phyloP scores from a whole-genome alignment of 2,888 invertebrate genomes.

The Acronicta leporina region DNA sequence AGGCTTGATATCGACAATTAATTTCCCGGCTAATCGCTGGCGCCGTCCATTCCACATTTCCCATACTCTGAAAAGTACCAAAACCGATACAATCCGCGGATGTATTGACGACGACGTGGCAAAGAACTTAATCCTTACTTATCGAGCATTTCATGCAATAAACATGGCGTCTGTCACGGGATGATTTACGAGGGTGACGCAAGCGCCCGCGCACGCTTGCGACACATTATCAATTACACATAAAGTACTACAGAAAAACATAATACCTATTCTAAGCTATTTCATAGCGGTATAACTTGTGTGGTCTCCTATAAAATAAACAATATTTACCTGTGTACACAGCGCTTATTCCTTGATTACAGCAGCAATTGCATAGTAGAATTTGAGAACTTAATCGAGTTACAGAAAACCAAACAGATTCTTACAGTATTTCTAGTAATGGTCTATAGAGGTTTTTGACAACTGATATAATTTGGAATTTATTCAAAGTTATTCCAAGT shows the following conservation, averaged over 20 bases:
- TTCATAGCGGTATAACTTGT: constrained; percentile 9
- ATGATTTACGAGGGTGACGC: constrained; percentile 55
- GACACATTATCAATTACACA: constrained; percentile 20
- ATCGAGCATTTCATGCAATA: constrained; percentile 43
- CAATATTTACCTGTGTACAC: not conserved
- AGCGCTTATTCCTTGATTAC: not conserved
- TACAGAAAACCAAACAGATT: too few relatives aligned
- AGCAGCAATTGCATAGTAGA: too few relatives aligned
- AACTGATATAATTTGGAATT: not conserved
- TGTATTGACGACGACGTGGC: constrained; percentile 7
- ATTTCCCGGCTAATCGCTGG: not conserved
- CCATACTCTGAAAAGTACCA: constrained; percentile 3
- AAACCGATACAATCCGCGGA: constrained; percentile 20
- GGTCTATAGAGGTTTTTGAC: not conserved
- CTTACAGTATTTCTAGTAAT: too few relatives aligned
- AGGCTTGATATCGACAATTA: too few relatives aligned
- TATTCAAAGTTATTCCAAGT: not conserved
- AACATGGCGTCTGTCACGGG: constrained; percentile 41
- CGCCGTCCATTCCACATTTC: not conserved
- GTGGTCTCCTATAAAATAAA: not conserved
- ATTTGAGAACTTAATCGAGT: too few relatives aligned
- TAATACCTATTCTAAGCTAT: constrained; percentile 5
- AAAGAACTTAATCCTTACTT: constrained; percentile 37
- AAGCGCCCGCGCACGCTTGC: constrained; percentile 39
- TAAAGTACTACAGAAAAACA: constrained; percentile 7